Evolutionary conservation across 2,113 vertebrate species (phyloP), one percentile per base, ranked within the genome.

Genomic region (Brachypodius melanocephalos): DNA sequence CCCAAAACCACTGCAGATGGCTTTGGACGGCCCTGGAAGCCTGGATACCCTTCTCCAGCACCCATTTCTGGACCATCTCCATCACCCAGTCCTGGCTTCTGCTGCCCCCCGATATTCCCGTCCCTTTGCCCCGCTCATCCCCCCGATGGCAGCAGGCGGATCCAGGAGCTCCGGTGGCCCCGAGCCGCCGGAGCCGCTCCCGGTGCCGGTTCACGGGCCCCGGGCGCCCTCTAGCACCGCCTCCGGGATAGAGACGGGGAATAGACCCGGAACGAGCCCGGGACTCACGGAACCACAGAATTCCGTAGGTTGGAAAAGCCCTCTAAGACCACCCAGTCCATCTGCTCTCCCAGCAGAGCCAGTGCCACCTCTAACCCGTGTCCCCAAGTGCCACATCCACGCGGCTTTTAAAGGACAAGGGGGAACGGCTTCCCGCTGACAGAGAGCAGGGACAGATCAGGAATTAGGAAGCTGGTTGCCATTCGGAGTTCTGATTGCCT

Each of bases 71-170:
- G 51, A 18, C 25, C 62, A 10, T 6, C 78, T 45, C 48, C 55
- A 34, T 18, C 82, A 16, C 45, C 28, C 34, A 0, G 4, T 9
- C 40, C 68, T 12, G 73, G 19, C 61, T 81, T 38, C 57, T 15
- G 26, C 63, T 43, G 8, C 1, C 1, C 2, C 17, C 2, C 25
- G 4, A 0, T 7, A 0, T 2, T 63, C 29, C 17, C 15, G 0
- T 25, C 26, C 12, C 34, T 21, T 29, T 9, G 42, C 89, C 21
- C 55, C 19, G 4, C 7, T 2, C 43, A 1, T 0, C 10, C 2
- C 49, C 38, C 21, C 6, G 31, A 1, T 0, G 34, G 6, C 69
- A n/a, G 65, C 49, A 4, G 32, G 38, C 38, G 5, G 19, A 8
- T 2, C 28, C 85, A 0, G 31, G 17, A 22, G 5, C n/a, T 15